Evolutionary conservation across 2,113 vertebrate genomes (phyloP).

Genomic region (Gasterosteus aculeatus): DNA sequence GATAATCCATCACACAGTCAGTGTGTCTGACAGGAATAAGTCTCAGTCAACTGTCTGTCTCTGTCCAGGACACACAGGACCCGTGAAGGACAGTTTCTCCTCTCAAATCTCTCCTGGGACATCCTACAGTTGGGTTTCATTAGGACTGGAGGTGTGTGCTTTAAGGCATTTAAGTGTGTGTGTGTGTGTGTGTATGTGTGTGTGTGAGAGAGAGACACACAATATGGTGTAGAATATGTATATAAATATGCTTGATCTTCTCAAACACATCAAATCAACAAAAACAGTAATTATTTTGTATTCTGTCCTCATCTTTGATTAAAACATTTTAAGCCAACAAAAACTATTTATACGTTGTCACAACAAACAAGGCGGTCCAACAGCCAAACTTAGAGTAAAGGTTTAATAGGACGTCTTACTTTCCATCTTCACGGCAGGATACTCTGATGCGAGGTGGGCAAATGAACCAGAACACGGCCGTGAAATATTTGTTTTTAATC

Average conservation of each 20-base stretch:
- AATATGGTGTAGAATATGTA: background rate
- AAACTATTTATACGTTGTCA: no score
- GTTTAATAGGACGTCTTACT: background rate
- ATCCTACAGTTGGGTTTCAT: conserved; percentile 46
- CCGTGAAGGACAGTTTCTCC: conserved; percentile 59
- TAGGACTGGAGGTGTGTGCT: conserved; percentile 34
- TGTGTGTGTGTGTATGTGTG: background rate
- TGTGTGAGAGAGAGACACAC: background rate
- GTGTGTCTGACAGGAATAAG: conserved; percentile 73
- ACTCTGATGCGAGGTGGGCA: background rate
- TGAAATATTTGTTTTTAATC: conserved; percentile 58
- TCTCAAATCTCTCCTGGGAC: conserved; percentile 52
- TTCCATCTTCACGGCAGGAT: background rate
- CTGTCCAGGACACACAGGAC: conserved; percentile 20
- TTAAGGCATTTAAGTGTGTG: conserved; percentile 15
- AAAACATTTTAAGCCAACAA: no score
- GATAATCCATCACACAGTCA: conserved; percentile 85
- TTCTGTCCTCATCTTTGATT: background rate
- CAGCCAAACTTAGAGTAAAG: no score
- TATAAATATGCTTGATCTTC: background rate
- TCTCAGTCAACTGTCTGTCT: conserved; percentile 64
- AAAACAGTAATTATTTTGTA: background rate
- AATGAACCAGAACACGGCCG: conserved; percentile 2
- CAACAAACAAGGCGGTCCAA: no score
- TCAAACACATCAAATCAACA: background rate